Base-by-base conservation (phyloP, 2,888 invertebrate genomes). In the Nipponacmea schrenckii region DNA sequence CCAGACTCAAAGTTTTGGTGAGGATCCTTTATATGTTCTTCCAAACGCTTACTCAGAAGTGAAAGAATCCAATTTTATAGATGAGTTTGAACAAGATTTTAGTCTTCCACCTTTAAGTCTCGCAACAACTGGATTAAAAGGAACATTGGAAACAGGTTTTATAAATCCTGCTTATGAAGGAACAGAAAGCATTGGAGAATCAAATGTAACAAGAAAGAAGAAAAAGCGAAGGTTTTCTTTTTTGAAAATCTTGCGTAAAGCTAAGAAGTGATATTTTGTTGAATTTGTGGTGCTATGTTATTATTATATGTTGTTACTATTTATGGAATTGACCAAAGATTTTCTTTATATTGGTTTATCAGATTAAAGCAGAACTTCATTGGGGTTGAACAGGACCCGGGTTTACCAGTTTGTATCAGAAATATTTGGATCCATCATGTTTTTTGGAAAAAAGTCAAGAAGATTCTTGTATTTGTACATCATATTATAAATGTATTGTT, bases 161-260 rank as follows among this genome's bases (percentile, higher is more conserved):
- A 64, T 69, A 5, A 69, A 69, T 24, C 64, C 69, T 27, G 69
- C 69, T 27, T 69, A 69, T 15, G 69, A 69, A n/a, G 64, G 64
- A 17, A 69, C 24, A 48, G 69, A 69, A 14, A 39, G 27, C 15
- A 46, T 69, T 15, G 64, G 50, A 10, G 69, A 69, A 12, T 64
- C 64, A 27, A 24, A 27, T 15, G 64, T 64, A 45, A 64, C 69
- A 26, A 69, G 64, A 50, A 69, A 69, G 50, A 69, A 69, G 39
- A 65, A 65, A 48, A 68, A 56, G 44, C 56, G 56, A 12, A 20
- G 56, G 20, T 56, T 56, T 56, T 24, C 56, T 56, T 56, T 56
- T 24, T 10, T 56, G 14, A 56, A 56, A 56, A 56, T 56, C 24
- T 56, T 56, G 24, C 8, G 56, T 12, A 56, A 56, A 56, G 8